Conservation (phyloP, 2,888 invertebrate species). For the Stramonita haemastoma region DNA sequence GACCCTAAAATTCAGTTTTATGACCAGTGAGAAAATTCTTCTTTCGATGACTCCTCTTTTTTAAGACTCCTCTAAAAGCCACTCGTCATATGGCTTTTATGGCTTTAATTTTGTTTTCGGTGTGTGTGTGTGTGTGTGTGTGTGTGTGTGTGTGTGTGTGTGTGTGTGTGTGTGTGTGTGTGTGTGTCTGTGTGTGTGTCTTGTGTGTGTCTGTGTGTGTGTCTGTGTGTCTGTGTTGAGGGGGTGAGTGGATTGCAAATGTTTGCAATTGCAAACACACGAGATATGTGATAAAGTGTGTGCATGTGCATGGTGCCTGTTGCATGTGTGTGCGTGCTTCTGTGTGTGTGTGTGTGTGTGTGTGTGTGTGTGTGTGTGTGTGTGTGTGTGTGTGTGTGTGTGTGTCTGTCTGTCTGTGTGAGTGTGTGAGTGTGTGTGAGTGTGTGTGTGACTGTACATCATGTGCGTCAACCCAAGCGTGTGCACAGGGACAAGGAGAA, state of each 20-base stretch:
- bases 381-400: slow-evolving; percentile 8
- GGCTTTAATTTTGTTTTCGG: too few relatives aligned
- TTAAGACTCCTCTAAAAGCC: too few relatives aligned
- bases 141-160: neutral
- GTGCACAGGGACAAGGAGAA: too few relatives aligned
- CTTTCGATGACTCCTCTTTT: too few relatives aligned
- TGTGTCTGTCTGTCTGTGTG: neutral
- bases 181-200: neutral
- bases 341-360: slow-evolving; percentile 8
- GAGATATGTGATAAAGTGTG: neutral
- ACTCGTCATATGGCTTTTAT: too few relatives aligned
- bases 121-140: too few relatives aligned
- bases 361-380: neutral
- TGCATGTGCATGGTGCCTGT: neutral
- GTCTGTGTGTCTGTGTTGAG: too few relatives aligned
- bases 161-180: neutral
- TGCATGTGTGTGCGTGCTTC: slow-evolving; percentile 1
- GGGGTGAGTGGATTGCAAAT: too few relatives aligned
- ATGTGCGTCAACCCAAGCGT: too few relatives aligned
- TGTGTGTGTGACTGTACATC: neutral
- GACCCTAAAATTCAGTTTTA: too few relatives aligned
- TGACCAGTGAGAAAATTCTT: too few relatives aligned
- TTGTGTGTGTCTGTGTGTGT: neutral
- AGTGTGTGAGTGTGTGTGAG: neutral
- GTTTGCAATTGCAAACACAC: too few relatives aligned